Evolutionary conservation across 1,140 invertebrate genomes (phyloP).

Genomic region (Pinna nobilis): DNA sequence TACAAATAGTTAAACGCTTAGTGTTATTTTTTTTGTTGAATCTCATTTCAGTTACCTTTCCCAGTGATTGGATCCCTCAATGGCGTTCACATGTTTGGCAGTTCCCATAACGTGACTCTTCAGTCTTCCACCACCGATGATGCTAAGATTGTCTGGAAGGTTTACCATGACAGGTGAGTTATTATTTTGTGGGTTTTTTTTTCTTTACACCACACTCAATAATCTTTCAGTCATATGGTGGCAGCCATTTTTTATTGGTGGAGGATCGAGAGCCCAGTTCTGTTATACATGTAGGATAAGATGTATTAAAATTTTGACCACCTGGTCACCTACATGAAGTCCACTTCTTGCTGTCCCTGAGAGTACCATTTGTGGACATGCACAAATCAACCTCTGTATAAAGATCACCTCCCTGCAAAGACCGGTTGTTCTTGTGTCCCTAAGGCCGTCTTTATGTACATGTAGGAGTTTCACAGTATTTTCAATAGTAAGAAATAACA

Average conservation of each 20-base stretch:
- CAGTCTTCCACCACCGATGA: conserved; percentile 82
- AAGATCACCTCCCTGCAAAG: no score
- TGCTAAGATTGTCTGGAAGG: conserved; percentile 85
- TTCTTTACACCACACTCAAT: neutral
- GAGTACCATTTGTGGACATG: neutral
- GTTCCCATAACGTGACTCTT: conserved; percentile 82
- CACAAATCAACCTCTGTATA: no score
- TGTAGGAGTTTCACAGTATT: no score
- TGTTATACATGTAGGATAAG: no score
- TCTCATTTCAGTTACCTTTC: conserved; percentile 82
- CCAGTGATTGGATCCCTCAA: conserved; percentile 87
- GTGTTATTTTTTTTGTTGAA: neutral
- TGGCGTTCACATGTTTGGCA: conserved; percentile 89
- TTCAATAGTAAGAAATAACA: no score
- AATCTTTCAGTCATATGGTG: no score
- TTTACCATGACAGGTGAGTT: conserved; percentile 80
- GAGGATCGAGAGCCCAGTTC: no score
- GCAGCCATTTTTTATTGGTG: no score
- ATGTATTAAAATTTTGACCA: neutral
- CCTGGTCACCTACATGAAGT: neutral
- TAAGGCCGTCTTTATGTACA: no score
- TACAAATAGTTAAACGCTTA: no score
- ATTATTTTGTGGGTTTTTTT: neutral
- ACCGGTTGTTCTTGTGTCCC: no score
- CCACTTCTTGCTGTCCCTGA: neutral